A percentile compares a stretch with the other conserved stretches of the same genome.
phyloP scores from a whole-genome alignment of 2,113 vertebrate genomes.

The Pimephales promelas region DNA sequence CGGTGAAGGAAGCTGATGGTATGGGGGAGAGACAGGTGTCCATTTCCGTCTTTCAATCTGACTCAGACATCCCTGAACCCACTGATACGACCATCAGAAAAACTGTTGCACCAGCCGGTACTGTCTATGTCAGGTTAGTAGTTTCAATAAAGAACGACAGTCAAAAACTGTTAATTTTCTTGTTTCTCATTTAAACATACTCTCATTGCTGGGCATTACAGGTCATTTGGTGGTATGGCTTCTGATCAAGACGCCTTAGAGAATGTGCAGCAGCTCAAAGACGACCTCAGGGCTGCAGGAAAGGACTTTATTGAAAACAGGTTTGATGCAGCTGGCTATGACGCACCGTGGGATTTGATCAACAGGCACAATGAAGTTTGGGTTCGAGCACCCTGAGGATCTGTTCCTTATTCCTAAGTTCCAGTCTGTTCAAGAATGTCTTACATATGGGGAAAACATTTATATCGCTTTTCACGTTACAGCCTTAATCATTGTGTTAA shows the following conservation, averaged over 20 bases:
- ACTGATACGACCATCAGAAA: slow-evolving; percentile 39
- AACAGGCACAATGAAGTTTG: slow-evolving; percentile 71
- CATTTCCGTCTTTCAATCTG: slow-evolving; percentile 50
- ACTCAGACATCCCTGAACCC: slow-evolving; percentile 49
- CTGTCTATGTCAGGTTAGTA: slow-evolving; percentile 59
- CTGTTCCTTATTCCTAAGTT: background rate
- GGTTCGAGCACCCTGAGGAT: slow-evolving; percentile 43
- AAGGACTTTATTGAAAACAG: slow-evolving; percentile 25
- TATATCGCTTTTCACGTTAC: too few species aligned
- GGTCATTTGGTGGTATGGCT: slow-evolving; percentile 26
- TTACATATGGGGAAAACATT: background rate
- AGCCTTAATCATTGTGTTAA: background rate
- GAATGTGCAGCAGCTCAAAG: slow-evolving; percentile 35
- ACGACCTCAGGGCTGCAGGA: slow-evolving; percentile 44
- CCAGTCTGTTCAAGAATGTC: background rate
- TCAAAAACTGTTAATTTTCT: background rate
- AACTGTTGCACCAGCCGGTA: slow-evolving; percentile 32
- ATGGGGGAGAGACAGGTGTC: slow-evolving; percentile 7
- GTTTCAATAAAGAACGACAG: background rate
- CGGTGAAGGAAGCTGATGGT: background rate
- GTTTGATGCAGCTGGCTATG: slow-evolving; percentile 60
- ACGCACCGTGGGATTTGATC: slow-evolving; percentile 28
- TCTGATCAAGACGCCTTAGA: rapidly evolving
- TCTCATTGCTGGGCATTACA: slow-evolving; percentile 24
- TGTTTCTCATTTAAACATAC: background rate